phyloP scores from a whole-genome alignment of 1,140 invertebrate genomes.

The Bombus sylvicola region DNA sequence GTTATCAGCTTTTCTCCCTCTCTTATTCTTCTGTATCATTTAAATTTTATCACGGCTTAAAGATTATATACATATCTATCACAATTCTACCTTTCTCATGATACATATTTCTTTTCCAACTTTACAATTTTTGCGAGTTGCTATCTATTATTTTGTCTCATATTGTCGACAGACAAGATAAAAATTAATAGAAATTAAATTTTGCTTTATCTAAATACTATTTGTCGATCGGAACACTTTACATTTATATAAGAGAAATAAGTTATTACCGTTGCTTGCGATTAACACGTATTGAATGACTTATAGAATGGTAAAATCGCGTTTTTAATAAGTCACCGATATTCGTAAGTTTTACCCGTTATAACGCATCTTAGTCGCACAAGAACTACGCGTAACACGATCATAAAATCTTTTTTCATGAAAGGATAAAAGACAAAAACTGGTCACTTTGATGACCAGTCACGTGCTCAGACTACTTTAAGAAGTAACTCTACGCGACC shows the following conservation, averaged over 20 bases:
- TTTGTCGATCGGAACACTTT: background rate
- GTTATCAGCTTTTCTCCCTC: background rate
- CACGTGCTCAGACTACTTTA: conserved; percentile 18
- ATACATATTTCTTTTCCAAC: background rate
- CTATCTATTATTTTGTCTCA: background rate
- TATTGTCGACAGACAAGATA: background rate
- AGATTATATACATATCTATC: background rate
- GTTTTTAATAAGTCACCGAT: background rate
- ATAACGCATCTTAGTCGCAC: conserved; percentile 47
- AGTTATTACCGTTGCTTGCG: background rate
- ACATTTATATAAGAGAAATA: background rate
- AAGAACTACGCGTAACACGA: conserved; percentile 55
- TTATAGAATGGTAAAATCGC: background rate
- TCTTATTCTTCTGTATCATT: background rate
- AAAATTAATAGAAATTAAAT: background rate
- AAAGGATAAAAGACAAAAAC: conserved; percentile 60
- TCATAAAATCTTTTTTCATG: conserved; percentile 59
- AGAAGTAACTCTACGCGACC: conserved; percentile 4
- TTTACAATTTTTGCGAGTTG: background rate
- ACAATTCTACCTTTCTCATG: background rate
- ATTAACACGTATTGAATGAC: background rate
- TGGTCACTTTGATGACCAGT: background rate
- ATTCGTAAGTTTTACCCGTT: background rate
- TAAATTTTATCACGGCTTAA: background rate
- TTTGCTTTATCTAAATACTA: background rate